A percentile compares a stretch with the other conserved stretches of the same genome.
Evolutionary conservation across 92 coral and sea anemone genomes (phyloP).

Genomic region (Ricordea florida): DNA sequence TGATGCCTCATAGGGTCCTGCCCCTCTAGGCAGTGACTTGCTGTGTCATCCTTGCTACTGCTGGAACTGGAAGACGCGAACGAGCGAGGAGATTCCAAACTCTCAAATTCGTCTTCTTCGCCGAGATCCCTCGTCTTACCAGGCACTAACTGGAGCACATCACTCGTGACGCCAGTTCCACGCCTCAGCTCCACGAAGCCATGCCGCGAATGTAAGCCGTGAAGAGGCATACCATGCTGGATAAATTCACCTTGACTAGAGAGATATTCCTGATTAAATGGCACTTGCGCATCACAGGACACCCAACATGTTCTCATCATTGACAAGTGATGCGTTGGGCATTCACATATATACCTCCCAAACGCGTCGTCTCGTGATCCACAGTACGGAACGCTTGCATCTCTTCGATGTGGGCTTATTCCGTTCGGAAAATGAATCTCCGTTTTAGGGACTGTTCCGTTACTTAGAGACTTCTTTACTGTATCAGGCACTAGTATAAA

Average conservation of each 20-base stretch:
- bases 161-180: not conserved
- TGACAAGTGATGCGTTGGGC: no score
- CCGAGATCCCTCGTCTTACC: not conserved
- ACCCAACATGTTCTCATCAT: no score
- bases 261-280: slow-evolving; percentile 14
- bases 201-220: not conserved
- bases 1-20: not conserved
- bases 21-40: slow-evolving; percentile 3
- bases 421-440: slow-evolving; percentile 22
- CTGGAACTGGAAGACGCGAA: slow-evolving; percentile 25
- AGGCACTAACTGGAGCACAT: not conserved
- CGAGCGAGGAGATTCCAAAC: slow-evolving; percentile 32
- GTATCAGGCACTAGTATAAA: slow-evolving; percentile 37
- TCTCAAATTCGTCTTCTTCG: slow-evolving; percentile 36
- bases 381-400: not conserved
- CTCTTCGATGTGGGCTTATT: not conserved
- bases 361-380: no score
- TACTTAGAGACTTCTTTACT: slow-evolving; percentile 19
- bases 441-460: slow-evolving; percentile 2
- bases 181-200: not conserved
- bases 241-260: not conserved
- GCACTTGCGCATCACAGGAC: not conserved
- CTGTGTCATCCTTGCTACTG: slow-evolving; percentile 16
- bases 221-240: not conserved
- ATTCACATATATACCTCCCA: not conserved